These are phyloP conservation scores for Psittacara wagleri DNA, from an alignment of 2,113 vertebrate genomes.

Conservation along the genomic window DNA sequence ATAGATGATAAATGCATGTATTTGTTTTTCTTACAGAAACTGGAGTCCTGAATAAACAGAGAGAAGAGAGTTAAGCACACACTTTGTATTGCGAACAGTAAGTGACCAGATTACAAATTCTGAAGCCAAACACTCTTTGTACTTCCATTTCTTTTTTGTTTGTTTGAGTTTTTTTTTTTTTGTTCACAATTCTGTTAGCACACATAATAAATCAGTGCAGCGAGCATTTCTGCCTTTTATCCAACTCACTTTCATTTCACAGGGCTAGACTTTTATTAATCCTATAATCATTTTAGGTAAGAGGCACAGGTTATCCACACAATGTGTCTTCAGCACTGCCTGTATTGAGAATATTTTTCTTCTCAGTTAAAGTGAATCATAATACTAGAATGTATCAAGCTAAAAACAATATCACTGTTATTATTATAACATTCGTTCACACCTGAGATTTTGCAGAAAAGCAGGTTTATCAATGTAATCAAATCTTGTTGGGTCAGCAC, in stretches of 20 bases:
- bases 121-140: not conserved
- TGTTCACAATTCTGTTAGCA: not conserved
- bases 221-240: not conserved
- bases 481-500: not conserved
- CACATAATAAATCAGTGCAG: constrained; percentile 6
- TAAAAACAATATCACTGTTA: not conserved
- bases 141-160: not conserved
- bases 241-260: constrained; percentile 54
- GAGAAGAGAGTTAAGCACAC: constrained; percentile 31
- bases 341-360: not conserved
- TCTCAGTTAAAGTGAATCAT: not conserved
- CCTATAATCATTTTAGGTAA: constrained; percentile 67
- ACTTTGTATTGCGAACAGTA: constrained; percentile 63
- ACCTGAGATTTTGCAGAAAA: not conserved
- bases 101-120: constrained; percentile 38
- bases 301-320: constrained; percentile 45
- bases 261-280: constrained; percentile 56
- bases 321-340: not conserved
- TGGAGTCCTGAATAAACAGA: constrained; percentile 48
- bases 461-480: not conserved
- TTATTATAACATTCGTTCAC: not conserved
- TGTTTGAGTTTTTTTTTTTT: not conserved
- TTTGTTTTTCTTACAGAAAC: constrained; percentile 65
- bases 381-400: not conserved
- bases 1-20: not conserved